Conservation (phyloP, 2,113 vertebrate species). For the Rhadina sibilatrix region DNA sequence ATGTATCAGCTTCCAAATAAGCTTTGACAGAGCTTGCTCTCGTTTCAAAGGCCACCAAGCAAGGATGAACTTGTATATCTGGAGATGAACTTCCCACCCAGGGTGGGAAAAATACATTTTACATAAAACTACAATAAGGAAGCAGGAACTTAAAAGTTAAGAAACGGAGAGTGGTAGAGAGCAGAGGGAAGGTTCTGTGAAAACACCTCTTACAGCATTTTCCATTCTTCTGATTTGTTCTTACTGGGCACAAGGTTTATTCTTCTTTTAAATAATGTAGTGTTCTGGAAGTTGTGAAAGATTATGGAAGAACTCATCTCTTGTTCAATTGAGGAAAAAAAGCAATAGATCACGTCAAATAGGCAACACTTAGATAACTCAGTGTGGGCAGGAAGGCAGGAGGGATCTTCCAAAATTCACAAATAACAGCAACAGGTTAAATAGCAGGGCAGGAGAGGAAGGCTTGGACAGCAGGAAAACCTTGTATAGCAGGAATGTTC, state of each 20-base stretch:
- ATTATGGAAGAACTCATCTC: not conserved
- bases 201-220: not conserved
- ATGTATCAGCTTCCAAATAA: too few species aligned
- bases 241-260: not conserved
- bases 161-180: not conserved
- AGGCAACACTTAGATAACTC: not conserved
- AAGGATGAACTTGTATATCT: not conserved
- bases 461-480: not conserved
- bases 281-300: not conserved
- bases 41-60: not conserved
- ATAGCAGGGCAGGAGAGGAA: not conserved
- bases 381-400: not conserved
- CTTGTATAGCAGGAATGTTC: not conserved
- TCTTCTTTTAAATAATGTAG: not conserved
- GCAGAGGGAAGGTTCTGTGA: not conserved
- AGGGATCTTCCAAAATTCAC: not conserved
- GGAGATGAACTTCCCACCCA: not conserved
- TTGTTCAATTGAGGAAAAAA: not conserved
- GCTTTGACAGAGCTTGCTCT: too few species aligned
- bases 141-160: not conserved
- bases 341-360: not conserved
- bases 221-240: not conserved
- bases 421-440: not conserved
- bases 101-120: not conserved
- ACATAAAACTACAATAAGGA: not conserved